phyloP scores from a whole-genome alignment of 2,888 invertebrate genomes.

The Rhingia rostrata region DNA sequence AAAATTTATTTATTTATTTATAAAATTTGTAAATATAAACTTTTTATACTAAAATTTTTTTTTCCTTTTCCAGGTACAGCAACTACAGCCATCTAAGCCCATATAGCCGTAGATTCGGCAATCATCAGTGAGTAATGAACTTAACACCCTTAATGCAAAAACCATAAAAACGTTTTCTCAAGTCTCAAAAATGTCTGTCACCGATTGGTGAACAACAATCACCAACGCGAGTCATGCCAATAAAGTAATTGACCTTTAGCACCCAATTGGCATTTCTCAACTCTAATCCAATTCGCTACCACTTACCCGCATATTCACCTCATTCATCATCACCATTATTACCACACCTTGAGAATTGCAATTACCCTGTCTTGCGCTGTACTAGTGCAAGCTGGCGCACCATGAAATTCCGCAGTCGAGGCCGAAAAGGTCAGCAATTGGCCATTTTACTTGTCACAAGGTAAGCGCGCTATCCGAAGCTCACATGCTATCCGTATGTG shows the following conservation, averaged over 20 bases:
- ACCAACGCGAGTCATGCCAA: constrained; percentile 22
- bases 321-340: constrained; percentile 62
- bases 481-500: constrained; percentile 15
- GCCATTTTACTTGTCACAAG: constrained; percentile 60
- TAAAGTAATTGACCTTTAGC: constrained; percentile 63
- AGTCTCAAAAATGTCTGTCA: background rate
- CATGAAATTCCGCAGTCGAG: constrained; percentile 59
- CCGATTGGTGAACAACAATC: background rate
- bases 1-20: too few species aligned
- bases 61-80: too few species aligned
- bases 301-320: constrained; percentile 40
- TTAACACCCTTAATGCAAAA: background rate
- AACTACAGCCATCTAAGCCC: too few species aligned
- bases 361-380: constrained; percentile 22
- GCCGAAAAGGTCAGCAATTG: constrained; percentile 63
- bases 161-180: background rate
- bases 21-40: too few species aligned
- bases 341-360: constrained; percentile 58
- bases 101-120: too few species aligned
- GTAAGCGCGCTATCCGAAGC: background rate
- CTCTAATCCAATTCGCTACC: constrained; percentile 68
- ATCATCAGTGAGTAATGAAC: too few species aligned
- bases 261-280: constrained; percentile 54
- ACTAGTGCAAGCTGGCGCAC: constrained; percentile 52
- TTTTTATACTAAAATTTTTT: too few species aligned